Conservation (phyloP, 2,888 invertebrate species). For the Argyresthia goedartella region DNA sequence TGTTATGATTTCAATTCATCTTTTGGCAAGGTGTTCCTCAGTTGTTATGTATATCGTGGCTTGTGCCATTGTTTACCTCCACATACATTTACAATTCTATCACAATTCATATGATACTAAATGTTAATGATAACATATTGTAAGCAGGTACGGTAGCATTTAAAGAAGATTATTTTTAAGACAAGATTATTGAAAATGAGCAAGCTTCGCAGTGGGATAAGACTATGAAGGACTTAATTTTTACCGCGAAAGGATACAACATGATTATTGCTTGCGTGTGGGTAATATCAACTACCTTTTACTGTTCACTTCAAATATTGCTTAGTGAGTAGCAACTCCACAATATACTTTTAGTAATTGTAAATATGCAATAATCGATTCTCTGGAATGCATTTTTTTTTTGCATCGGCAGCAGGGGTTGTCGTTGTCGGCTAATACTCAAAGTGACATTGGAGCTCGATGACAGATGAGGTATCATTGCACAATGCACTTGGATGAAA, state of each 20-base stretch:
- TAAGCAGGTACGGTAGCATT: no score
- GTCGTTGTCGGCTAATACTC: conserved; percentile 42
- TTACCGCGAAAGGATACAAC: no score
- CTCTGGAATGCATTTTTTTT: neutral
- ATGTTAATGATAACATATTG: no score
- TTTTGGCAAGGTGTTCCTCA: conserved; percentile 38
- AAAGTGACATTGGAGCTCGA: conserved; percentile 37
- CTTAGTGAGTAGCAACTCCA: no score
- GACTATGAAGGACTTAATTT: no score
- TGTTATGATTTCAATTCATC: conserved; percentile 45
- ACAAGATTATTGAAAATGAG: neutral
- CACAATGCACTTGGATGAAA: conserved; percentile 54
- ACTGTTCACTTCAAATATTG: no score
- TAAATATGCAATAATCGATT: neutral
- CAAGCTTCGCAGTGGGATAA: neutral
- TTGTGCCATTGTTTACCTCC: conserved; percentile 23
- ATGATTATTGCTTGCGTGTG: no score
- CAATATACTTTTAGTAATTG: no score
- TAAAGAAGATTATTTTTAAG: no score
- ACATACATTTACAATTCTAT: neutral
- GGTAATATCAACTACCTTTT: no score
- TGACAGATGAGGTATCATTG: conserved; percentile 63
- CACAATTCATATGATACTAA: no score
- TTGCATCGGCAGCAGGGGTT: neutral
- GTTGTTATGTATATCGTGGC: conserved; percentile 31